A percentile compares a stretch with the other conserved stretches of the same genome.
Conservation (phyloP, 2,888 invertebrate genomes). For the Eucera pruinosa region DNA sequence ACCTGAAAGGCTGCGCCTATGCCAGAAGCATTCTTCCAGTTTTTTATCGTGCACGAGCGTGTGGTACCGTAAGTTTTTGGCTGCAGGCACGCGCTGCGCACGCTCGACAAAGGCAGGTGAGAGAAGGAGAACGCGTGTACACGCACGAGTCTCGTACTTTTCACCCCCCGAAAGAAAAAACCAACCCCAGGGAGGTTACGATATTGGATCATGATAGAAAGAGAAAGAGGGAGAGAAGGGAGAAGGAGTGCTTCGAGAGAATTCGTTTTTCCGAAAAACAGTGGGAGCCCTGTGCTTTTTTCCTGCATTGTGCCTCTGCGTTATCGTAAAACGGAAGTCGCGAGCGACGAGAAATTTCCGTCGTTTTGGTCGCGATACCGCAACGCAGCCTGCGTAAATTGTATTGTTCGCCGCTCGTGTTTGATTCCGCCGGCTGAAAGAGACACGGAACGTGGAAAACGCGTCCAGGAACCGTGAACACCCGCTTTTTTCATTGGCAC, state of each 20-base stretch:
- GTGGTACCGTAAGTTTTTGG: conserved; percentile 56
- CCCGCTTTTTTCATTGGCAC: not conserved
- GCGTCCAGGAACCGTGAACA: conserved; percentile 5
- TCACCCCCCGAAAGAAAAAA: conserved; percentile 54
- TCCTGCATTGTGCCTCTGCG: conserved; percentile 37
- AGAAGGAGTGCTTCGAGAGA: conserved; percentile 14
- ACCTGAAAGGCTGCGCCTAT: conserved; percentile 38
- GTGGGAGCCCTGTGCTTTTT: conserved; percentile 34
- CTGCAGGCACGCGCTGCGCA: conserved; percentile 76
- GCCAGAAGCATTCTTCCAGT: conserved; percentile 65
- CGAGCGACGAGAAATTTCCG: conserved; percentile 31
- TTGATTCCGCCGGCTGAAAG: conserved; percentile 26
- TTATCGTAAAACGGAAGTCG: conserved; percentile 58
- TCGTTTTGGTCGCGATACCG: not conserved
- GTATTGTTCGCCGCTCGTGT: conserved; percentile 41
- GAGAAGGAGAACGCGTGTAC: conserved; percentile 58
- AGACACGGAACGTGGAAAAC: conserved; percentile 6
- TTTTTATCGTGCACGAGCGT: conserved; percentile 68
- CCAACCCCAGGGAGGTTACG: conserved; percentile 45
- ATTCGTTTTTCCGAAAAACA: conserved; percentile 53
- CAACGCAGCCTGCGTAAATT: conserved; percentile 46
- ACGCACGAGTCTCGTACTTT: conserved; percentile 55
- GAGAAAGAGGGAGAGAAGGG: conserved; percentile 10
- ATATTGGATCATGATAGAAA: conserved; percentile 8
- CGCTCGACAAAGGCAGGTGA: conserved; percentile 76